Evolutionary conservation across 2,888 invertebrate species (phyloP).

Genomic region (Sabatieria punctata): DNA sequence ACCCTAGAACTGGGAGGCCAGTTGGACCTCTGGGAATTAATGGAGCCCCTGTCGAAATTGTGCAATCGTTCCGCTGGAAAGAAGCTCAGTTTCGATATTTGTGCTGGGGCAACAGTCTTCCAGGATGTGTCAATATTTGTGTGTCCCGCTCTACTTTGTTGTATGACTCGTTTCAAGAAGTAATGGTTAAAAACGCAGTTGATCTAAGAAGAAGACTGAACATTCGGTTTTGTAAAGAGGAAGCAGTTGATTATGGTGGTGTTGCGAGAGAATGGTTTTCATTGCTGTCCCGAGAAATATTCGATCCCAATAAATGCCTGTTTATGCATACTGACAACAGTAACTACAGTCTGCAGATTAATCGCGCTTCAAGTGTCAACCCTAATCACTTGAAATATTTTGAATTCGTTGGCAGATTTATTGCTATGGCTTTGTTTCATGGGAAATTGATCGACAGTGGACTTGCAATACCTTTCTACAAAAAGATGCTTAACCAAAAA

Average conservation of each 20-base stretch:
- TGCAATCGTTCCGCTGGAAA: slow-evolving; percentile 93
- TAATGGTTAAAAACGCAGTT: slow-evolving; percentile 86
- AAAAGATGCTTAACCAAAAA: slow-evolving; percentile 89
- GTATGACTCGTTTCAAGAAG: slow-evolving; percentile 94
- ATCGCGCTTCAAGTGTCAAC: slow-evolving; percentile 93
- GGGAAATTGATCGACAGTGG: slow-evolving; percentile 93
- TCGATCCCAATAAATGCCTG: slow-evolving; percentile 98
- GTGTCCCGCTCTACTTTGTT: slow-evolving; percentile 82
- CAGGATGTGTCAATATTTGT: slow-evolving; percentile 84
- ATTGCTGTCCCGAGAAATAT: slow-evolving; percentile 74
- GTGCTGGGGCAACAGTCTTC: slow-evolving; percentile 60
- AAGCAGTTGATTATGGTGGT: slow-evolving; percentile 92
- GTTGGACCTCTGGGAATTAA: slow-evolving; percentile 60
- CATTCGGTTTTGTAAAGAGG: slow-evolving; percentile 93
- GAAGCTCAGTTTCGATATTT: slow-evolving; percentile 65
- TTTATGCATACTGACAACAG: slow-evolving; percentile 98
- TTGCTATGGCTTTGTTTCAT: slow-evolving; percentile 67
- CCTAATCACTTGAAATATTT: slow-evolving; percentile 94
- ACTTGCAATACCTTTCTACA: slow-evolving; percentile 96
- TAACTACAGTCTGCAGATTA: slow-evolving; percentile 93
- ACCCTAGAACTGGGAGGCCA: slow-evolving; percentile 53
- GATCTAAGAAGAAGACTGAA: slow-evolving; percentile 78
- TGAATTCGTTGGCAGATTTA: slow-evolving; percentile 90
- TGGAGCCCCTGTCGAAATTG: slow-evolving; percentile 85
- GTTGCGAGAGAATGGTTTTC: slow-evolving; percentile 51